A percentile compares a stretch with the other conserved stretches of the same genome.
Evolutionary conservation across 2,113 vertebrate genomes (phyloP).

Genomic region (Clarias macrocephalus): DNA sequence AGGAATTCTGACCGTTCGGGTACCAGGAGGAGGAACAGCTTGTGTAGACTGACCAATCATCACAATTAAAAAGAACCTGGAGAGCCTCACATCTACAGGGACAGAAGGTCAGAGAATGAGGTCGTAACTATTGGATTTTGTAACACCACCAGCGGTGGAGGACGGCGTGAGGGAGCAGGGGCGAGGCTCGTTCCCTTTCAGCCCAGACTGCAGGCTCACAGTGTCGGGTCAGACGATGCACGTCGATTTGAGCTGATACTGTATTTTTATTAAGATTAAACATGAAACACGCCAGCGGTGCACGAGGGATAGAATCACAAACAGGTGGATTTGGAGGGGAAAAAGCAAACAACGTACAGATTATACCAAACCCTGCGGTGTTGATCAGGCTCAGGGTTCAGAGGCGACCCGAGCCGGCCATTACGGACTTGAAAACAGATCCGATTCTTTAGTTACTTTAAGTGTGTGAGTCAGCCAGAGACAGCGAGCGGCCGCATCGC

Average conservation of each 20-base stretch:
- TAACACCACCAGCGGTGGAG: background rate
- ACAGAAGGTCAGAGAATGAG: background rate
- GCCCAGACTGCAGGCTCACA: background rate
- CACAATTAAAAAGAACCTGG: background rate
- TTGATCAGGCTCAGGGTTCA: background rate
- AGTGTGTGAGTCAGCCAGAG: background rate
- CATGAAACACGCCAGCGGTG: background rate
- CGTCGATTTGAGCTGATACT: background rate
- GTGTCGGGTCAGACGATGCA: background rate
- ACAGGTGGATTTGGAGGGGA: background rate
- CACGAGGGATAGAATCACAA: background rate
- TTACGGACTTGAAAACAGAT: background rate
- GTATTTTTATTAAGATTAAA: background rate
- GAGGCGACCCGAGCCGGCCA: background rate
- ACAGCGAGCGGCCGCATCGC: background rate
- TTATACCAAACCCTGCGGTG: background rate
- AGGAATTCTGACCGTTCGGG: background rate
- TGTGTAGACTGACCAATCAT: background rate
- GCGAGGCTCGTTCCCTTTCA: background rate
- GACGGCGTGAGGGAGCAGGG: background rate
- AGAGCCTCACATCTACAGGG: background rate
- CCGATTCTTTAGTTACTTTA: background rate
- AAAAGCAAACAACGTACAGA: background rate
- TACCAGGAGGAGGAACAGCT: background rate
- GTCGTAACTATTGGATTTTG: background rate